Conservation (phyloP, 2,888 invertebrate species). For the Drosophila yooni region DNA sequence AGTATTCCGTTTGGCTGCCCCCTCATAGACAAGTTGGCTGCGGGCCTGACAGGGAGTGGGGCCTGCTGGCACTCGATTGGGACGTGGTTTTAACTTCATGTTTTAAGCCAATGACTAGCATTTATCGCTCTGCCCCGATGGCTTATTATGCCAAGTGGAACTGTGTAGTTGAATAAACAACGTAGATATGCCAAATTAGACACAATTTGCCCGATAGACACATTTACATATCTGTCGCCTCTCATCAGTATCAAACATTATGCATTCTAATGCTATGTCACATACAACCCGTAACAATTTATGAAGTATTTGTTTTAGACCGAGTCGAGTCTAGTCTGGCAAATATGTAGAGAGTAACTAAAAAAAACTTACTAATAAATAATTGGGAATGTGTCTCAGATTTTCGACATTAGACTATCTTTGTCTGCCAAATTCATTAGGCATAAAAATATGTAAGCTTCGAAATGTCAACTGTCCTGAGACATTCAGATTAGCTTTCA, state of each 20-base stretch:
- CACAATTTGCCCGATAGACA: not conserved
- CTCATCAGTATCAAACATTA: not conserved
- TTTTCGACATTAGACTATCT: not conserved
- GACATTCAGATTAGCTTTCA: not conserved
- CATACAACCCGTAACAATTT: not conserved
- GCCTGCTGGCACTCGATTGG: not conserved
- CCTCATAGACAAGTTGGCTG: slow-evolving; percentile 7
- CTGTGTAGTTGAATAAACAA: slow-evolving; percentile 21
- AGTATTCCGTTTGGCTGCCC: slow-evolving; percentile 49
- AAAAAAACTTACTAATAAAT: too few relatives aligned
- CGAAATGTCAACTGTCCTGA: not conserved
- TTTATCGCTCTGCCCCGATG: not conserved
- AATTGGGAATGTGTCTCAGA: not conserved
- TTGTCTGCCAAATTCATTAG: not conserved
- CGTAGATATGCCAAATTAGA: slow-evolving; percentile 15
- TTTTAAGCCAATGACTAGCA: slow-evolving; percentile 14
- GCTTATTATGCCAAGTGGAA: slow-evolving; percentile 21
- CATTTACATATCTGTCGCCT: slow-evolving; percentile 3
- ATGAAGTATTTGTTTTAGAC: too few relatives aligned
- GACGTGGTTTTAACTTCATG: not conserved
- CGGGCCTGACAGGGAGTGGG: not conserved
- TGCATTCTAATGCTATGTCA: not conserved
- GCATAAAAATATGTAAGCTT: not conserved
- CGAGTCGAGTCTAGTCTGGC: too few relatives aligned
- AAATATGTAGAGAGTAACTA: not conserved